Evolutionary conservation across 2,113 vertebrate species (phyloP).

Genomic region (Orthonyx spaldingii): DNA sequence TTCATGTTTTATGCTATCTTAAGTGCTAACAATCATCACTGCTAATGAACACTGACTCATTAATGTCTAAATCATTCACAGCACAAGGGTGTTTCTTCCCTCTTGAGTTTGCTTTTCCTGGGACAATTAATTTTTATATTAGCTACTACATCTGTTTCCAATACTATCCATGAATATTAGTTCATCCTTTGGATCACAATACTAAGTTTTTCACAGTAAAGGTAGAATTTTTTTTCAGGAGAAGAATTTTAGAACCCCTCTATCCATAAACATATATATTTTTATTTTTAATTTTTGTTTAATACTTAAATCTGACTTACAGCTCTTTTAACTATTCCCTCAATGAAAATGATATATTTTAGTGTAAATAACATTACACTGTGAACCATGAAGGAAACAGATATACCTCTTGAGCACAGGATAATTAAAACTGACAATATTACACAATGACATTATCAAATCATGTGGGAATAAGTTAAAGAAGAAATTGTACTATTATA

Average conservation of each 20-base stretch:
- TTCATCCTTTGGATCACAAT: not conserved
- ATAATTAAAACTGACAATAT: not conserved
- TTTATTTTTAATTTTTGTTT: not conserved
- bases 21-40: slow-evolving; percentile 16
- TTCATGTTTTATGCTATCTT: slow-evolving; percentile 6
- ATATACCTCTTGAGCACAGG: not conserved
- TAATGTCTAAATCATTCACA: slow-evolving; percentile 17
- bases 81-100: not conserved
- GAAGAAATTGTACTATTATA: not conserved
- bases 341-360: not conserved
- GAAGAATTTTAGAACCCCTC: not conserved
- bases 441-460: not conserved
- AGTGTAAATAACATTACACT: not conserved
- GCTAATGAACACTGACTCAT: slow-evolving; percentile 10
- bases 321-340: not conserved
- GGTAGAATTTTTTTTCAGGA: not conserved
- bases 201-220: not conserved
- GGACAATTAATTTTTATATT: slow-evolving; percentile 6
- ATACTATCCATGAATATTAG: not conserved
- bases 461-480: not conserved
- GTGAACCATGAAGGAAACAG: not conserved
- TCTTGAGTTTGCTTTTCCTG: not conserved
- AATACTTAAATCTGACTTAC: not conserved
- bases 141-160: not conserved
- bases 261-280: not conserved